Percentiles rank a stretch among this genome's conserved stretches.
phyloP scores from a whole-genome alignment of 2,888 invertebrate genomes.

The Hemicrepidius hirtus region DNA sequence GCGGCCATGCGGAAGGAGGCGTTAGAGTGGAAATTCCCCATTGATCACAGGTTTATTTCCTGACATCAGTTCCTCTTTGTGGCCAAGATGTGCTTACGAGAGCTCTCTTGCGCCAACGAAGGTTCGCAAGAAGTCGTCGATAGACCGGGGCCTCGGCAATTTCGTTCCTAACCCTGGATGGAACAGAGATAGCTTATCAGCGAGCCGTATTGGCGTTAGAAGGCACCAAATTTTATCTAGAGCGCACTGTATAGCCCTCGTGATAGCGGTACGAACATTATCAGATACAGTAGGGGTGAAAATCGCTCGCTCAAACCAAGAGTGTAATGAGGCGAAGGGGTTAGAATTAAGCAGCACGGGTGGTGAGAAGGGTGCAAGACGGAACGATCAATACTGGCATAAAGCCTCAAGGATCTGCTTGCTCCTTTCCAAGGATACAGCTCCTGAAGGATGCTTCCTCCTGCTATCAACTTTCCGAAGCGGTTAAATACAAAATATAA shows the following conservation, averaged over 20 bases:
- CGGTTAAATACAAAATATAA: too few relatives aligned
- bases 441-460: slow-evolving; percentile 54
- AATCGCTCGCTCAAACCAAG: slow-evolving; percentile 69
- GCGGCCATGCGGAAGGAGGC: slow-evolving; percentile 69
- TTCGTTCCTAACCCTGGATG: slow-evolving; percentile 21
- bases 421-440: slow-evolving; percentile 59
- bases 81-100: slow-evolving; percentile 52
- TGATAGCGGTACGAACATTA: slow-evolving; percentile 60
- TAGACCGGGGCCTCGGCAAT: slow-evolving; percentile 13
- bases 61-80: slow-evolving; percentile 54
- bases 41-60: slow-evolving; percentile 67
- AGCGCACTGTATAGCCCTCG: slow-evolving; percentile 35
- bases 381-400: slow-evolving; percentile 68
- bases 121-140: slow-evolving; percentile 39
- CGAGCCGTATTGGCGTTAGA: slow-evolving; percentile 30
- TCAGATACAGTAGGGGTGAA: slow-evolving; percentile 69
- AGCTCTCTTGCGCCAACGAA: slow-evolving; percentile 13
- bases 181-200: slow-evolving; percentile 31
- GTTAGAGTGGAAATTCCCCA: slow-evolving; percentile 69
- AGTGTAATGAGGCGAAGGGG: slow-evolving; percentile 71
- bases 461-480: slow-evolving; percentile 11
- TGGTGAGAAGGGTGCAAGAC: slow-evolving; percentile 64
- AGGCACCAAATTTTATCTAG: slow-evolving; percentile 38
- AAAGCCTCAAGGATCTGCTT: slow-evolving; percentile 67
- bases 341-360: slow-evolving; percentile 67